These are phyloP conservation scores for Chelon auratus DNA, from an alignment of 2,797 vertebrate genomes.

Conservation along the genomic window DNA sequence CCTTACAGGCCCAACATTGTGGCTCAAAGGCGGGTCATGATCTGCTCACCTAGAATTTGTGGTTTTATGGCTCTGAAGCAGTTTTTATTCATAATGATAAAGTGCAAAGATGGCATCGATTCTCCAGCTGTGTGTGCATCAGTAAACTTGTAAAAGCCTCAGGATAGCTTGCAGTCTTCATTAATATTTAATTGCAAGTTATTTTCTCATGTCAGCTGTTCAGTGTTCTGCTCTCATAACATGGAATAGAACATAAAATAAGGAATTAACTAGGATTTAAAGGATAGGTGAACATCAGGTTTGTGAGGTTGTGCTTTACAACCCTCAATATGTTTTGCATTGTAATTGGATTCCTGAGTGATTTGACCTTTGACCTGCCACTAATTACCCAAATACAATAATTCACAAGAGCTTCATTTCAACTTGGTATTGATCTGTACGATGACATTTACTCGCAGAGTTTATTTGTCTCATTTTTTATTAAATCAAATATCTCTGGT, in stretches of 20 bases:
- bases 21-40: constrained; percentile 61
- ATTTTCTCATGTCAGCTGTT: constrained; percentile 17
- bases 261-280: background rate
- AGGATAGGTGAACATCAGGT: background rate
- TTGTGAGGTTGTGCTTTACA: background rate
- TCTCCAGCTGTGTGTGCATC: constrained; percentile 18
- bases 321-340: background rate
- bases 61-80: constrained; percentile 24
- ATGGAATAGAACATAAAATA: too few relatives aligned
- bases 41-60: constrained; percentile 47
- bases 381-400: constrained; percentile 26
- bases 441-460: background rate
- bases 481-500: too few relatives aligned
- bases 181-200: constrained; percentile 34
- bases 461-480: background rate
- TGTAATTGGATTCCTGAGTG: background rate
- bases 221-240: background rate
- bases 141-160: constrained; percentile 21
- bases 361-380: constrained; percentile 37
- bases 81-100: constrained; percentile 51
- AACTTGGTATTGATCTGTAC: constrained; percentile 32
- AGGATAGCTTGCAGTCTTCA: constrained; percentile 12
- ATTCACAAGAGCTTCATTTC: constrained; percentile 3
- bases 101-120: constrained; percentile 43
- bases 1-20: constrained; percentile 43